Conservation (phyloP, 2,888 invertebrate genomes). For the Fragum fragum region DNA sequence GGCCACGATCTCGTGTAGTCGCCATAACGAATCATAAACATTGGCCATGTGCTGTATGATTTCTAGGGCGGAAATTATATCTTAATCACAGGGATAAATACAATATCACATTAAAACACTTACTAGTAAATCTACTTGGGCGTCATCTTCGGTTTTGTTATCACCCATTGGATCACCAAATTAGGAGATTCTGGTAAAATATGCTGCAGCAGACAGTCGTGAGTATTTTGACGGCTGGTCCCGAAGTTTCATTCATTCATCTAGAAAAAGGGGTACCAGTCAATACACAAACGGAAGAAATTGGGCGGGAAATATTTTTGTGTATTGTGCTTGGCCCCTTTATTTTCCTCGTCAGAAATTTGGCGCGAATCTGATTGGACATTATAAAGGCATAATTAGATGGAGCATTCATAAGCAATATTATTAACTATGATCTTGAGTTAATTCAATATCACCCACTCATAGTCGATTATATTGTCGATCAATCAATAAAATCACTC, state of each 20-base stretch:
- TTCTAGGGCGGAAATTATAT: not conserved
- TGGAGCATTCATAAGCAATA: too few species aligned
- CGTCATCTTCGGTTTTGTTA: slow-evolving; percentile 67
- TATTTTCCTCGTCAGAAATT: too few species aligned
- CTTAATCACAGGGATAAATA: not conserved
- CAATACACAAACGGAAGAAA: not conserved
- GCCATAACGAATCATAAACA: slow-evolving; percentile 17
- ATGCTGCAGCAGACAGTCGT: slow-evolving; percentile 15
- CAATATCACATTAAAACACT: slow-evolving; percentile 37
- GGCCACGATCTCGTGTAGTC: not conserved
- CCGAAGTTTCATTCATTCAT: not conserved
- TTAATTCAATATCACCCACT: too few species aligned
- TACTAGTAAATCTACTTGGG: slow-evolving; percentile 76
- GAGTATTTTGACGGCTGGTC: slow-evolving; percentile 6
- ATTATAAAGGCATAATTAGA: too few species aligned
- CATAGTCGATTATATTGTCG: too few species aligned
- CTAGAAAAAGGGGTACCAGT: not conserved
- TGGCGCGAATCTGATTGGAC: too few species aligned
- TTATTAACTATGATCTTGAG: too few species aligned
- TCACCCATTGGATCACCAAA: slow-evolving; percentile 44
- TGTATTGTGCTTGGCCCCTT: not conserved
- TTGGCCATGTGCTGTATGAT: slow-evolving; percentile 17
- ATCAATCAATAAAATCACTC: too few species aligned
- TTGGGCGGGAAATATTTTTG: slow-evolving; percentile 3
- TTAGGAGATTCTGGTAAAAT: slow-evolving; percentile 18